Base-by-base conservation (phyloP, 1,140 invertebrate genomes). In the Pseudobourletiella spinata region DNA sequence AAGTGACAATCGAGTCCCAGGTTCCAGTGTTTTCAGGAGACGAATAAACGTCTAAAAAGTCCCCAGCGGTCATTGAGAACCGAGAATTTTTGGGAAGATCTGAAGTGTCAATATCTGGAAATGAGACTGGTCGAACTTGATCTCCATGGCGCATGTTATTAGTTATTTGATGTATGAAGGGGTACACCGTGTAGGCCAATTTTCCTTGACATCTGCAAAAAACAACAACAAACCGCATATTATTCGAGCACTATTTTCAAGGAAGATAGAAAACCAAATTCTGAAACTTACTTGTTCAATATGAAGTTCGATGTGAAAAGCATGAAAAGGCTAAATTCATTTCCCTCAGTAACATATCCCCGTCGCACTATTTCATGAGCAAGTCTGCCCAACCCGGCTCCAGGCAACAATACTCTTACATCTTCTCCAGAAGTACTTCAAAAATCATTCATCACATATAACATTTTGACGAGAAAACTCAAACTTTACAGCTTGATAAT, bases 241-340 rank as follows among this genome's bases (percentile, higher is more conserved):
- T 11, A n/a, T 11, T 11, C n/a, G 8, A 39, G 35, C n/a, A n/a
- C n/a, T n/a, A n/a, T 39, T 39, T 39, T 39, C 8, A 39, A 8
- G n/a, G 20, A 62, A 51, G 22, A 24, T n/a, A 16, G 18, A 16
- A 52, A 20, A 60, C n/a, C 18, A 25, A 57, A 57, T 8, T 63
- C 30, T 56, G 29, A 20, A 56, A 67, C 70, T 72, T 71, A 94
- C 81, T 86, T 86, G 76, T 98, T 98, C 16, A 98, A 78, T 50
- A 98, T 85, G 77, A 95, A 98, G 76, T 95, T 93, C 24, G 94
- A 95, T 1, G 91, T 88, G 70, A 98, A 89, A 1, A 98, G 77
- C 95, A 99, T 98, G 73, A 95, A 97, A 1, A 98, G 81, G 39
- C 91, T 95, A 76, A 95, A 97, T 78, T 99, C 95, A 74, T 98